A percentile compares a stretch with the other conserved stretches of the same genome.
phyloP scores from a whole-genome alignment of 2,797 vertebrate species.

The Pseudopleuronectes americanus region DNA sequence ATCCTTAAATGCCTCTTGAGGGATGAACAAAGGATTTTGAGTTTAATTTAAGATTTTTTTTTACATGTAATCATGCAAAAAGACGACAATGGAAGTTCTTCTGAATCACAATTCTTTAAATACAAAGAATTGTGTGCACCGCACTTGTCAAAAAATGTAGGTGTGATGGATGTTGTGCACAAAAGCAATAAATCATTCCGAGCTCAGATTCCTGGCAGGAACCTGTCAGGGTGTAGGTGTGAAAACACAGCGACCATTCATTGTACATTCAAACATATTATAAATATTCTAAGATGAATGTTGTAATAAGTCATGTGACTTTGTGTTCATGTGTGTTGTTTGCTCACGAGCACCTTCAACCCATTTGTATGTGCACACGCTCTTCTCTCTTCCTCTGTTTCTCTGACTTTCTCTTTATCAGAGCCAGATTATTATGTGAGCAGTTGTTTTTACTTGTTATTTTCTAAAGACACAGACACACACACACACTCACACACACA shows the following conservation, averaged over 20 bases:
- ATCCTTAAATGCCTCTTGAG: no score
- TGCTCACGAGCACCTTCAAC: conserved; percentile 15
- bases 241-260: conserved; percentile 7
- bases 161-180: not conserved
- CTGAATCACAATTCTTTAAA: not conserved
- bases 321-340: not conserved
- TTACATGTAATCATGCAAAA: no score
- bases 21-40: no score
- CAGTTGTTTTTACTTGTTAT: conserved; percentile 44
- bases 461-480: conserved; percentile 40
- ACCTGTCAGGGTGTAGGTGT: conserved; percentile 34
- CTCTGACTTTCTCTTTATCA: conserved; percentile 19
- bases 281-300: not conserved
- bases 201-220: not conserved
- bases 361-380: conserved; percentile 6
- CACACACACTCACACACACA: no score
- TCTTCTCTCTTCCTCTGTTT: conserved; percentile 29
- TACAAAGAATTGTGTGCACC: conserved; percentile 6
- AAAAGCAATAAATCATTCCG: not conserved
- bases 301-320: not conserved
- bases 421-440: conserved; percentile 60
- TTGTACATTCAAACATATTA: conserved; percentile 19
- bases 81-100: no score
- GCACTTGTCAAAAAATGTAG: not conserved
- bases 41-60: no score